A percentile compares a stretch with the other conserved stretches of the same genome.
Conservation (phyloP, 2,797 vertebrate species). For the Acanthurus tractus region DNA sequence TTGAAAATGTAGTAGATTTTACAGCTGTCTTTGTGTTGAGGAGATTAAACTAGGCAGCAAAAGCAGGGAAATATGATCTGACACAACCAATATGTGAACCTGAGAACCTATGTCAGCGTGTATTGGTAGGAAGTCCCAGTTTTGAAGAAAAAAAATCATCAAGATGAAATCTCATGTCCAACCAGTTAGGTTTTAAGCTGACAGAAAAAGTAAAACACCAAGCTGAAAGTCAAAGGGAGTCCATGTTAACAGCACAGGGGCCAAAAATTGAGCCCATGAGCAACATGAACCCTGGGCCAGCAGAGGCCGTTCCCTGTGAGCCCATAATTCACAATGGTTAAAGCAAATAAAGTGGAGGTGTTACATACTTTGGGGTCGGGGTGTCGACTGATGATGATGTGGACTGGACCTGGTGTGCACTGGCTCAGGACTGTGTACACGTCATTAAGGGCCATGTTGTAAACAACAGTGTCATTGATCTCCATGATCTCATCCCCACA, state of each 20-base stretch:
- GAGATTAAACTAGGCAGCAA: too few relatives aligned
- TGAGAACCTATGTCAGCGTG: background rate
- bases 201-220: conserved; percentile 4
- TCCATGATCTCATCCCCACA: conserved; percentile 96
- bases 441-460: conserved; percentile 92
- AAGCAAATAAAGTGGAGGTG: background rate
- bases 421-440: conserved; percentile 92
- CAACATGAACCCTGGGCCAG: background rate
- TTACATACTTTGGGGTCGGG: conserved; percentile 91
- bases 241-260: conserved; percentile 8
- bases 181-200: background rate
- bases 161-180: background rate
- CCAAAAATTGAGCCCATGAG: conserved; percentile 7
- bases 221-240: background rate
- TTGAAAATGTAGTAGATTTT: too few relatives aligned
- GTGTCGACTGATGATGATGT: conserved; percentile 93
- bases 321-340: background rate
- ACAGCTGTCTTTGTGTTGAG: too few relatives aligned
- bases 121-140: background rate
- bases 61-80: too few relatives aligned
- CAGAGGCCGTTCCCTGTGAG: background rate
- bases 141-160: background rate
- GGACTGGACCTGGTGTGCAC: conserved; percentile 89
- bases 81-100: background rate
- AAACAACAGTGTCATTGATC: conserved; percentile 90